Percentiles rank a stretch among this genome's conserved stretches.
Conservation (phyloP, 37 sponge, comb jelly and placozoan species). For the Ephydatia muelleri region DNA sequence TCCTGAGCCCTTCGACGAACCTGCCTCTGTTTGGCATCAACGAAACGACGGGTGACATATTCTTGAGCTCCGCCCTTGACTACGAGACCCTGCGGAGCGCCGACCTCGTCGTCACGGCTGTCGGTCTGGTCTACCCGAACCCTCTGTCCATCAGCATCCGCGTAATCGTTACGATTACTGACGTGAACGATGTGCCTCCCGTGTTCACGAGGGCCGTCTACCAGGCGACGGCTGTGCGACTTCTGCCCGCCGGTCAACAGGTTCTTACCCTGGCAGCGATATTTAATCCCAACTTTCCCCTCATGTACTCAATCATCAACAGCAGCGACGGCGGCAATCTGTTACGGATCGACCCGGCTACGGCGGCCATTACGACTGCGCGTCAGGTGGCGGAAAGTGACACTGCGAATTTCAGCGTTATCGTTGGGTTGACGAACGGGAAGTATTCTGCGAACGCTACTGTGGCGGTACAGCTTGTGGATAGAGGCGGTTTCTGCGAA, state of each 20-base stretch:
- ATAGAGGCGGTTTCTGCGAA: constrained; percentile 70
- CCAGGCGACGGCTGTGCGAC: constrained; percentile 17
- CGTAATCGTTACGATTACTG: constrained; percentile 27
- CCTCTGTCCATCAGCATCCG: constrained; percentile 43
- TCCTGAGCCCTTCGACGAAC: neutral
- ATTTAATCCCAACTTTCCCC: constrained; percentile 43
- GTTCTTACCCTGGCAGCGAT: constrained; percentile 31
- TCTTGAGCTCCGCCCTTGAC: constrained; percentile 37
- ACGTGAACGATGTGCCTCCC: constrained; percentile 68
- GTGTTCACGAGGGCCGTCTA: constrained; percentile 35
- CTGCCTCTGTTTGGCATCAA: constrained; percentile 45
- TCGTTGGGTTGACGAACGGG: constrained; percentile 61
- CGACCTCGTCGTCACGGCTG: constrained; percentile 64
- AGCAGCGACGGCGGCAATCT: constrained; percentile 34
- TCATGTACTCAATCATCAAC: constrained; percentile 30
- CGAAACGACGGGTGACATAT: constrained; percentile 50
- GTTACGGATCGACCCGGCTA: constrained; percentile 31
- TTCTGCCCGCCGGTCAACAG: constrained; percentile 17
- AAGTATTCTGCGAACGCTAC: constrained; percentile 10
- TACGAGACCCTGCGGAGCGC: constrained; percentile 28
- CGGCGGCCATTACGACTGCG: constrained; percentile 21
- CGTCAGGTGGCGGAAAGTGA: constrained; percentile 36
- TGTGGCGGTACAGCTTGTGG: constrained; percentile 11
- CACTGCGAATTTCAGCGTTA: constrained; percentile 18
- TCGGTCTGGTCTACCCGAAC: constrained; percentile 66